Conservation (phyloP, 2,797 vertebrate species). For the Siniperca obscura region DNA sequence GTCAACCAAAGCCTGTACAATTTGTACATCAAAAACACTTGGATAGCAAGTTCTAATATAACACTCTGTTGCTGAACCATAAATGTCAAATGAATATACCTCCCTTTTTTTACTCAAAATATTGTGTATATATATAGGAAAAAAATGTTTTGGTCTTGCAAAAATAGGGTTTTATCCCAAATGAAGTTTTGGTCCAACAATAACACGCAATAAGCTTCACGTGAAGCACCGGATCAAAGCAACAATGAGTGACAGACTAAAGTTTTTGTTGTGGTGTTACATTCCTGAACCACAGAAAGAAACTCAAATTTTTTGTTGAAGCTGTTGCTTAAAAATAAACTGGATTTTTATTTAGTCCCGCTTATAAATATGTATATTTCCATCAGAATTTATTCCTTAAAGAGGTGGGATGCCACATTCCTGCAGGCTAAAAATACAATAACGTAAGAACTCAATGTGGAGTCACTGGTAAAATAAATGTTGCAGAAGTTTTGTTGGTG, state of each 20-base stretch:
- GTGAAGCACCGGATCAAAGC: background rate
- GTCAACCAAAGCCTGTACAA: background rate
- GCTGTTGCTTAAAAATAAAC: background rate
- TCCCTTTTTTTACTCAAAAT: background rate
- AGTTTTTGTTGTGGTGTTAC: background rate
- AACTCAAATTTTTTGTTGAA: background rate
- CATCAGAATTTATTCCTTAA: background rate
- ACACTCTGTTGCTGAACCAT: background rate
- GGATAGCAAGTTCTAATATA: background rate
- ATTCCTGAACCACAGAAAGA: background rate
- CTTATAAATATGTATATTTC: conserved; percentile 21
- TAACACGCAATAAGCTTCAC: background rate
- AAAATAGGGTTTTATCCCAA: background rate
- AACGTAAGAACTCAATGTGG: background rate
- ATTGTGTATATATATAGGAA: background rate
- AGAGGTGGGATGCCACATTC: background rate
- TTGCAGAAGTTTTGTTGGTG: background rate
- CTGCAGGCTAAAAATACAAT: conserved; percentile 22
- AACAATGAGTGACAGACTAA: background rate
- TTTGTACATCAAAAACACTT: background rate
- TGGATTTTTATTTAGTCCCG: background rate
- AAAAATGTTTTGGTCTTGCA: background rate
- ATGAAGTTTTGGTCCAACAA: background rate
- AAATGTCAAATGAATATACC: background rate
- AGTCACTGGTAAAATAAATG: background rate